Conservation (phyloP, 2,797 vertebrate species). For the Mus caroli region DNA sequence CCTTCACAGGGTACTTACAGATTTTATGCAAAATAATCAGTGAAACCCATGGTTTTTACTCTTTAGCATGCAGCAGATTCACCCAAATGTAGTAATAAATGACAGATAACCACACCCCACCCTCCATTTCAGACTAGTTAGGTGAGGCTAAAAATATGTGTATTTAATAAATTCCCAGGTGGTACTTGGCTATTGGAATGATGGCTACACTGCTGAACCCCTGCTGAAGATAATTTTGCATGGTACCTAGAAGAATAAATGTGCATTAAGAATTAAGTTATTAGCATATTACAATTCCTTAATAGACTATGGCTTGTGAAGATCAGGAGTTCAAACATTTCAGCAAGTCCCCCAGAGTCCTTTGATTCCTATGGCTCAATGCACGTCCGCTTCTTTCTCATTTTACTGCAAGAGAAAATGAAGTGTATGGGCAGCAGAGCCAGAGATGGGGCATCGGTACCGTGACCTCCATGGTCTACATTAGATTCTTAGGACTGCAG, state of each 20-base stretch:
- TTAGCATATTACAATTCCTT: constrained; percentile 11
- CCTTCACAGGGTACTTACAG: background rate
- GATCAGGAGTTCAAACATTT: background rate
- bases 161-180: constrained; percentile 12
- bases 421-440: background rate
- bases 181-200: background rate
- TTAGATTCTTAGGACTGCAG: background rate
- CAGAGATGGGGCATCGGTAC: background rate
- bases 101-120: background rate
- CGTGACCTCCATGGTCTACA: background rate
- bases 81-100: background rate
- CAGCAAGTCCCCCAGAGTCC: background rate
- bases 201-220: background rate
- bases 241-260: background rate
- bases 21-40: background rate
- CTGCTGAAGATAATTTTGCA: background rate
- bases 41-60: background rate
- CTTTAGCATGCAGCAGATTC: background rate
- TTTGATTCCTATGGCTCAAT: background rate
- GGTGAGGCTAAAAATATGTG: background rate
- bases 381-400: background rate
- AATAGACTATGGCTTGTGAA: background rate
- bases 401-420: background rate
- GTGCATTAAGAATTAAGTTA: background rate
- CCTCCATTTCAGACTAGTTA: background rate